Percentiles rank a stretch among this genome's conserved stretches.
These are phyloP conservation scores for Zapornia atra DNA, from an alignment of 2,113 vertebrate genomes.

Conservation along the genomic window DNA sequence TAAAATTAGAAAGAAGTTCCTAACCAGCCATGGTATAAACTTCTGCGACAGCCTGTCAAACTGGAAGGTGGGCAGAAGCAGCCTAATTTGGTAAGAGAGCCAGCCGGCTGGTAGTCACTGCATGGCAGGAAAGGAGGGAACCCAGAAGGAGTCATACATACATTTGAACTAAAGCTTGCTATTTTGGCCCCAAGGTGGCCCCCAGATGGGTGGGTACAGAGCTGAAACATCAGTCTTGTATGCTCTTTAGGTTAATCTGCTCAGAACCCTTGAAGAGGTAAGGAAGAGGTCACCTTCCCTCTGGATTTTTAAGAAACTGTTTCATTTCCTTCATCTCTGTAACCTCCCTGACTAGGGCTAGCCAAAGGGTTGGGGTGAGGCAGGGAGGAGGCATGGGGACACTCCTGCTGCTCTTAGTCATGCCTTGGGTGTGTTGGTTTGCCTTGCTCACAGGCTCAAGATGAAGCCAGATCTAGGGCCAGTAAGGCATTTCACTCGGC, in stretches of 20 bases:
- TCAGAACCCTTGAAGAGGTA: not conserved
- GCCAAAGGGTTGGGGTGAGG: not conserved
- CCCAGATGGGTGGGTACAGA: not conserved
- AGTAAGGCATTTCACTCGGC: not conserved
- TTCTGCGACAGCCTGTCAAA: conserved; percentile 15
- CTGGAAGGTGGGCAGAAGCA: conserved; percentile 37
- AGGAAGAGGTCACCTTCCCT: not conserved
- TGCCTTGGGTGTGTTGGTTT: not conserved
- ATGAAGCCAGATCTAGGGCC: not conserved
- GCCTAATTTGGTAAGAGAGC: conserved; percentile 50
- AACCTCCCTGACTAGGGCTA: not conserved
- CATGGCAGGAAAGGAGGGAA: not conserved
- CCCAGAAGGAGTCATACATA: not conserved
- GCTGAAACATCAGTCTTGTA: not conserved
- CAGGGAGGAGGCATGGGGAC: not conserved
- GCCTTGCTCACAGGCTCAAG: not conserved
- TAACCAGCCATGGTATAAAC: conserved; percentile 20
- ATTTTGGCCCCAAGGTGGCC: not conserved
- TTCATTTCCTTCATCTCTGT: not conserved
- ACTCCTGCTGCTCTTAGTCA: not conserved
- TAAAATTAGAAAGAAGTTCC: conserved; percentile 55
- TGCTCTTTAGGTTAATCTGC: not conserved
- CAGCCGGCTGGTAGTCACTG: conserved; percentile 15
- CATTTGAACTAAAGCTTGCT: not conserved
- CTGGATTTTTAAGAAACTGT: not conserved